Base-by-base conservation (phyloP, 2,888 invertebrate genomes). In the Nomada hirtipes region DNA sequence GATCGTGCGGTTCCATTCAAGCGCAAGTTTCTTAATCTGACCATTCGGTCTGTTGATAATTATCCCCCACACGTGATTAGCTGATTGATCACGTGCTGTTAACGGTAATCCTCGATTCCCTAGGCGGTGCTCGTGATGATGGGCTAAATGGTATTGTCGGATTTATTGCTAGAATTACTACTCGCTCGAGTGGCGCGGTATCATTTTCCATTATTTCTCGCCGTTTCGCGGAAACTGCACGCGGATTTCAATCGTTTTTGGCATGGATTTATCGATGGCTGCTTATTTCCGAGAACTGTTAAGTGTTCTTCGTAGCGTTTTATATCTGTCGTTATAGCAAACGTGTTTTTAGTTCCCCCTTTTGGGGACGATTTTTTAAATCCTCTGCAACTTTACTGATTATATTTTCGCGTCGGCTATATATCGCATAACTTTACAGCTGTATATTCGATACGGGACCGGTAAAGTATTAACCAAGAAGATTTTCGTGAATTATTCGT, bases 81-180 rank as follows among this genome's bases (percentile, higher is more conserved):
- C n/a, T 50, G 42, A 42, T 23, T 61, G 70, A 18, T 76, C 82
- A 70, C 69, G 69, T 73, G 73, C 61, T 47, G 60, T 60, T 23
- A 61, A 57, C 53, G 55, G 72, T 73, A 78, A 78, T 72, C 63
- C 55, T 13, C 70, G 61, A 70, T 75, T 79, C 75, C 73, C 68
- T 55, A 29, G 69, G 26, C 63, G 70, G 61, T 63, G 53, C 50
- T 73, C 52, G 59, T 57, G 76, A 75, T 76, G 75, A 76, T 76
- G 76, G 71, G 72, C 72, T 76, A 80, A 82, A 60, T 70, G 74
- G 36, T 64, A 64, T 60, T 78, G 73, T 50, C 36, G 69, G 64
- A 81, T 79, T 81, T 81, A 81, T 81, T n/a, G 55, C 61, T 65
- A 61, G 76, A 61, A 81, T 70, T 81, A 73, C 79, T 60, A 63